phyloP scores from a whole-genome alignment of 23 tunicate species.

The Trididemnum nubilum region DNA sequence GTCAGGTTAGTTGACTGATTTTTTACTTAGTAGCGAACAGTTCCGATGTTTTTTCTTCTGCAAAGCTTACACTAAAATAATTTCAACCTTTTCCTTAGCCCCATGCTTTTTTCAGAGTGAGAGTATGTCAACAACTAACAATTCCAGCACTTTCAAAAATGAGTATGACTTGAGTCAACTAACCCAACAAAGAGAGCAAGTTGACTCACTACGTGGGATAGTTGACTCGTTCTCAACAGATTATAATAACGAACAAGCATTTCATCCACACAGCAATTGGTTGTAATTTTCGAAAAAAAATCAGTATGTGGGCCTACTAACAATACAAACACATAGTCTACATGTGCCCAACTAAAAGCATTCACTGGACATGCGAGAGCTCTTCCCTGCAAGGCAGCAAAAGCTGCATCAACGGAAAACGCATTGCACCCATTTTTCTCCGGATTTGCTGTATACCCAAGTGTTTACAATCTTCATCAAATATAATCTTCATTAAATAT shows the following conservation, averaged over 20 bases:
- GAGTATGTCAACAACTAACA: too few species aligned
- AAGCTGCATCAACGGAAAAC: slow-evolving; percentile 18
- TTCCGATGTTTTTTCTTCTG: too few species aligned
- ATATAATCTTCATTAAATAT: slow-evolving; percentile 9
- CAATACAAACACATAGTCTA: slow-evolving; percentile 19
- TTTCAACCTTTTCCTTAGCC: too few species aligned
- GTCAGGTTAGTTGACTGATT: too few species aligned
- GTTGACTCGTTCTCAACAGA: not conserved
- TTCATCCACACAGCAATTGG: slow-evolving; percentile 12
- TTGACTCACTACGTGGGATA: too few species aligned
- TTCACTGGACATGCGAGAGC: slow-evolving; percentile 17
- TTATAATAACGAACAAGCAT: slow-evolving; percentile 22
- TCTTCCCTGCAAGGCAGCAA: too few species aligned
- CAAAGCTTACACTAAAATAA: too few species aligned
- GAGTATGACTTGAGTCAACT: slow-evolving; percentile 11
- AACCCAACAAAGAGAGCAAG: not conserved
- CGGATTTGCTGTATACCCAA: too few species aligned
- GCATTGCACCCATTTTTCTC: too few species aligned
- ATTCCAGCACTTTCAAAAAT: too few species aligned
- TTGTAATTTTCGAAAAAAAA: slow-evolving; percentile 16
- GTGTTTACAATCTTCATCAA: not conserved
- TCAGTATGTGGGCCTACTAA: slow-evolving; percentile 11
- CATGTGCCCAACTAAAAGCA: slow-evolving; percentile 27
- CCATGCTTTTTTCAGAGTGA: too few species aligned
- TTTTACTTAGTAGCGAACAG: too few species aligned